Conservation (phyloP, 2,888 invertebrate genomes). For the Leptarthrus brevirostris region DNA sequence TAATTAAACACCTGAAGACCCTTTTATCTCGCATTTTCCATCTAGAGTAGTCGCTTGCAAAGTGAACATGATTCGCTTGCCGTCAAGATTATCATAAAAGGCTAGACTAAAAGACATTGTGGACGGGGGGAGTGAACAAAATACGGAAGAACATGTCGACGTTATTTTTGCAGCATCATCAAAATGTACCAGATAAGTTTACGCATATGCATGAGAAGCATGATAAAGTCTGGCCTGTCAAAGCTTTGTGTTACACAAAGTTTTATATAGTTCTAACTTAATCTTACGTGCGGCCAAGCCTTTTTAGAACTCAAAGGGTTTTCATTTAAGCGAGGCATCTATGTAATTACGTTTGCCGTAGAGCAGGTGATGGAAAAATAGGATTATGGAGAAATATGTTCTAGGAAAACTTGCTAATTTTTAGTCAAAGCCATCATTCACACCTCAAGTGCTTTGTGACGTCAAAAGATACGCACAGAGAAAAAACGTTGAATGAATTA, state of each 20-base stretch:
- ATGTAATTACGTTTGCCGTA: too few species aligned
- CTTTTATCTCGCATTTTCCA: slow-evolving; percentile 27
- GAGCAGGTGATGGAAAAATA: too few species aligned
- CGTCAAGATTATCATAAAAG: slow-evolving; percentile 5
- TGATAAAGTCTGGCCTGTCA: background rate
- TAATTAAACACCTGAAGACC: slow-evolving; percentile 39
- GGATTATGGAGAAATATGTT: too few species aligned
- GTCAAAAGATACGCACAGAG: too few species aligned
- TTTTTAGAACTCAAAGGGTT: background rate
- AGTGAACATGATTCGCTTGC: slow-evolving; percentile 28
- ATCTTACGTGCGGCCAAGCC: too few species aligned
- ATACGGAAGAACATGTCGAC: background rate
- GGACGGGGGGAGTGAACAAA: background rate
- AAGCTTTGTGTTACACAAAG: background rate
- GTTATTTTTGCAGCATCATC: background rate
- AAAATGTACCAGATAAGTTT: background rate
- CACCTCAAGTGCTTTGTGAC: too few species aligned
- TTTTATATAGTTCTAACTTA: background rate
- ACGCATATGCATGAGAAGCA: slow-evolving; percentile 19
- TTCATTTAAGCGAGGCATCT: background rate
- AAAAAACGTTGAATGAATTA: too few species aligned
- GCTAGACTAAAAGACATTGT: background rate
- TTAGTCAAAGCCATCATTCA: too few species aligned
- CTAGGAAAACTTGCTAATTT: too few species aligned
- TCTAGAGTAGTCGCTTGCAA: background rate